Conservation (phyloP, 2,797 vertebrate species). For the Notolepis coatsorum region DNA sequence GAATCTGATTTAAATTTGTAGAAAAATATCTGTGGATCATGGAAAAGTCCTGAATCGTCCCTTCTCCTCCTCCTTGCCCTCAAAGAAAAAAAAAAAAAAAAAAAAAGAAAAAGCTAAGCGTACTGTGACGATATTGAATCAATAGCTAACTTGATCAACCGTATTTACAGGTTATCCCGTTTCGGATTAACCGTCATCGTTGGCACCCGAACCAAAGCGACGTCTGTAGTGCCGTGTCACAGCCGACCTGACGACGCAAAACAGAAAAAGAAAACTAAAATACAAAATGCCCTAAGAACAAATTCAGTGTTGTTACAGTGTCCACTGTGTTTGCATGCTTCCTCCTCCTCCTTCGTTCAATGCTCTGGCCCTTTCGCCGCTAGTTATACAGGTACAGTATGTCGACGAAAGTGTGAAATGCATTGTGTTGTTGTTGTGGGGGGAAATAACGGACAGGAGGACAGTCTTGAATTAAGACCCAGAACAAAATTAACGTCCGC, state of each 20-base stretch:
- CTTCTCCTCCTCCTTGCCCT: slow-evolving; percentile 79
- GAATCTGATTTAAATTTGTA: slow-evolving; percentile 85
- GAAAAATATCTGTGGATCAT: slow-evolving; percentile 86
- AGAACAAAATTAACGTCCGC: slow-evolving; percentile 38
- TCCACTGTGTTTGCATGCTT: slow-evolving; percentile 77
- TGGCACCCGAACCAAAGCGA: slow-evolving; percentile 75
- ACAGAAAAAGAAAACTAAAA: slow-evolving; percentile 58
- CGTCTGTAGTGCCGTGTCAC: slow-evolving; percentile 80
- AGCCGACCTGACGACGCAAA: slow-evolving; percentile 75
- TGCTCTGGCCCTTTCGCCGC: slow-evolving; percentile 73
- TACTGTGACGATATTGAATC: slow-evolving; percentile 75
- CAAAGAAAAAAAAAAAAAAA: too few relatives aligned
- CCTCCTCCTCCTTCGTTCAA: slow-evolving; percentile 82
- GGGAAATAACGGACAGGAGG: slow-evolving; percentile 43
- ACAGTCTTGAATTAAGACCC: slow-evolving; percentile 55
- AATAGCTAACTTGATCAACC: slow-evolving; percentile 70
- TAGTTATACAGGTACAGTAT: slow-evolving; percentile 65
- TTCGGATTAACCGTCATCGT: slow-evolving; percentile 70
- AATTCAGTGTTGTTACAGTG: slow-evolving; percentile 84
- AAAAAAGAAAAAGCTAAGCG: slow-evolving; percentile 62
- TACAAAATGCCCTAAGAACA: slow-evolving; percentile 80
- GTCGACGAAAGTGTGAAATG: slow-evolving; percentile 62
- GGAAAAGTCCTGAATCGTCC: slow-evolving; percentile 82
- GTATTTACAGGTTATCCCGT: slow-evolving; percentile 73
- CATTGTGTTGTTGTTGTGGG: too few relatives aligned